Evolutionary conservation across 2,113 vertebrate species (phyloP).

Genomic region (Dryoscopus gambensis): DNA sequence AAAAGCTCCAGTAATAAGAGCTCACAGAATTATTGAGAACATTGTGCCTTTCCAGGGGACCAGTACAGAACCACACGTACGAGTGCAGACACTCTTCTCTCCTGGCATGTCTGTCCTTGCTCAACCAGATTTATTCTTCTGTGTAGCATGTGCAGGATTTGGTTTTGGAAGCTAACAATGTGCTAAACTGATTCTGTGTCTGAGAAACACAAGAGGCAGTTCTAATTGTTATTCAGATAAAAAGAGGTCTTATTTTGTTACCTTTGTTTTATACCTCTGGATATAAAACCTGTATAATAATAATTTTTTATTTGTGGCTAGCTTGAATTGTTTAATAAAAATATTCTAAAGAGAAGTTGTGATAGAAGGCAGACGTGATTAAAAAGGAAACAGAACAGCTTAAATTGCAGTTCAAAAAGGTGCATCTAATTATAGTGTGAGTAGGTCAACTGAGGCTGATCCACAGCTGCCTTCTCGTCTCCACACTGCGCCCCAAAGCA

Average conservation of each 20-base stretch:
- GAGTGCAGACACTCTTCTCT: not conserved
- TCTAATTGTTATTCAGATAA: not conserved
- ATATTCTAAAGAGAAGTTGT: not conserved
- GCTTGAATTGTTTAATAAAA: not conserved
- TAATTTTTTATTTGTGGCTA: not conserved
- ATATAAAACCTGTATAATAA: not conserved
- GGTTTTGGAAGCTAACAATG: not conserved
- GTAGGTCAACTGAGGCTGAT: not conserved
- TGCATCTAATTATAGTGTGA: conserved; percentile 19
- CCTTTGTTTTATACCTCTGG: not conserved
- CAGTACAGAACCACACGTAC: not conserved
- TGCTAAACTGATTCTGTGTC: not conserved
- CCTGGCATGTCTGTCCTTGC: not conserved
- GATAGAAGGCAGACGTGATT: not conserved
- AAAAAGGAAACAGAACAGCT: not conserved
- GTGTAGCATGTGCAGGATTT: not conserved
- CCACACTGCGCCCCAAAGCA: not conserved
- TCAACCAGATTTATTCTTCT: not conserved
- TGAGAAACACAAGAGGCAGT: not conserved
- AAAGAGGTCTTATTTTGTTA: not conserved
- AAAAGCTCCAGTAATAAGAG: not conserved
- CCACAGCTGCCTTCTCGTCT: not conserved
- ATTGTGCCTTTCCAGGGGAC: not conserved
- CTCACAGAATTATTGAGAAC: not conserved
- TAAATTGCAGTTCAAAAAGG: conserved; percentile 10